phyloP scores from a whole-genome alignment of 1,140 invertebrate genomes.

The Drosophila lini region DNA sequence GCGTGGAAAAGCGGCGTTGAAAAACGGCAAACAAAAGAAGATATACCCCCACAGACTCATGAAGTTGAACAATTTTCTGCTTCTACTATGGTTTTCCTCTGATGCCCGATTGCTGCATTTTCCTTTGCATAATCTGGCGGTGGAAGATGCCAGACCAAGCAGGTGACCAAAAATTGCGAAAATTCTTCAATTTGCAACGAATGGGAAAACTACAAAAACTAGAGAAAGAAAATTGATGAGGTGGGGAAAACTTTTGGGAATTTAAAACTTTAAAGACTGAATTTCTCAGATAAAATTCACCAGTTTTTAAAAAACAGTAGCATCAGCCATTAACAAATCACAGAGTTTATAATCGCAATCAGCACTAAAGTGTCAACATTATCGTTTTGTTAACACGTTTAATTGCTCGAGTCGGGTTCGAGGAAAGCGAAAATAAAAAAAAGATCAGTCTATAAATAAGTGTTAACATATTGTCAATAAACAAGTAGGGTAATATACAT shows the following conservation, averaged over 20 bases:
- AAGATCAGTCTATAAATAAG: constrained; percentile 40
- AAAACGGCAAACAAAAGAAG: constrained; percentile 36
- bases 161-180: constrained; percentile 51
- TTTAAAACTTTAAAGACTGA: not conserved
- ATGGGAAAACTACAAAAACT: not conserved
- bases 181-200: constrained; percentile 19
- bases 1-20: constrained; percentile 52
- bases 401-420: constrained; percentile 24
- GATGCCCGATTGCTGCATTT: constrained; percentile 61
- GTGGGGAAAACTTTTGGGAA: not conserved
- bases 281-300: not conserved
- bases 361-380: constrained; percentile 38
- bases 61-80: constrained; percentile 31
- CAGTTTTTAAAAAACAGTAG: constrained; percentile 6
- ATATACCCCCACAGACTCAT: constrained; percentile 10
- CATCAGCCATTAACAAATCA: constrained; percentile 16
- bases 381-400: constrained; percentile 52
- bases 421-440: constrained; percentile 6
- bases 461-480: constrained; percentile 42
- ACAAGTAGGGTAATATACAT: constrained; percentile 9
- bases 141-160: constrained; percentile 26
- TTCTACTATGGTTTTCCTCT: constrained; percentile 15
- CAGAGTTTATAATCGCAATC: constrained; percentile 21
- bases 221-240: not conserved
- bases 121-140: constrained; percentile 59